Evolutionary conservation across 2,888 invertebrate species (phyloP), one percentile per base, ranked within the genome.

Genomic region (Tetranychus truncatus): DNA sequence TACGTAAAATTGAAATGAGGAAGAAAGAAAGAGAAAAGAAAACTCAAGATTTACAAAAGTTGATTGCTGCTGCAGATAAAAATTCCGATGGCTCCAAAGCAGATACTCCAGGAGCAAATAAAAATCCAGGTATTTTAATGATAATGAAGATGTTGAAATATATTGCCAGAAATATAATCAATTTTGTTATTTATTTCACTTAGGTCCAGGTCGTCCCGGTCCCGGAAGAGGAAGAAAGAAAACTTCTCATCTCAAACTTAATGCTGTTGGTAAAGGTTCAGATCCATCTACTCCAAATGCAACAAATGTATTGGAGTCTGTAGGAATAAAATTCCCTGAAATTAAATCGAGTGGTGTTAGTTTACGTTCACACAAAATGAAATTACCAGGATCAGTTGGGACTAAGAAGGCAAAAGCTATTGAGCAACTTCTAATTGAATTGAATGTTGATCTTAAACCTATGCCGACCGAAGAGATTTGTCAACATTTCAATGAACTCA

Each of bases 11-110:
- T 73, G 97, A 99, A 83, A 90, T 92, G 6, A 86, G 97, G 20
- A 97, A 97, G 83, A 92, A 93, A 81, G 99, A 99, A 82, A 86
- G 99, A 71, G 99, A 99, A 82, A 89, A 93, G 81, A 99, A 99
- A 82, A 96, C 97, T 0, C 96, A 96, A 84, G 97, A 99, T 83
- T 85, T 99, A 71, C 97, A 99, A 82, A 97, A 97, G 83, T 84
- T 99, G 66, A 97, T 99, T 77, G 91, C 91, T 6, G 92, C 92
- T 76, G 91, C 91, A 6, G 85, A 86, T 77, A 83, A 82, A 76
- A 83, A 82, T 75, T 80, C 82, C 11, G 83, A 83, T 77, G 73
- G 66, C 45, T 15, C 55, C 1, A 55, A 55, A 55, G 55, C 72
- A 11, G 75, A 76, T 11, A 21, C 67, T 21, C 74, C 66, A 55